Evolutionary conservation across 2,113 vertebrate species (phyloP), one percentile per base, ranked within the genome.

Genomic region (Rhinopomastus cyanomelas): DNA sequence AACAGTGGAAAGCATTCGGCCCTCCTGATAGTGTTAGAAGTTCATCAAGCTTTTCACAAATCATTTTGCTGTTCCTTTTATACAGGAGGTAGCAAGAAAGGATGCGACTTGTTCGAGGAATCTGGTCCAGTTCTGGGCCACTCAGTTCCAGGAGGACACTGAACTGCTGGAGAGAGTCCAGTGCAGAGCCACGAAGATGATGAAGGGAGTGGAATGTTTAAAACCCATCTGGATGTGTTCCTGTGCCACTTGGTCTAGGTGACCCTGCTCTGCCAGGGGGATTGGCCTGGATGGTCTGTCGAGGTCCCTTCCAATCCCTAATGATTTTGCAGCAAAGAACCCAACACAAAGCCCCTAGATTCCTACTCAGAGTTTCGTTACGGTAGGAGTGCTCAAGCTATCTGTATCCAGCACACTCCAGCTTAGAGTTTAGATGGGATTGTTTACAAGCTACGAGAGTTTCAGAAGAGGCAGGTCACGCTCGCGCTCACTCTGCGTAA

Each of bases 401-500:
- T 16, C 42, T n/a, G 7, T 15, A 68, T 26, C 26, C 27, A 64
- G 87, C 18, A 3, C 67, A 81, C 6, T 89, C 65, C 68, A 65
- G 12, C 51, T 79, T 48, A 65, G 16, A 67, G 18, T 29, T 61
- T 79, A 81, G 66, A 75, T 9, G 34, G 14, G 14, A 59, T n/a
- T 81, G 23, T 75, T 89, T 85, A 74, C 56, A 92, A 94, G 72
- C 49, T 56, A 60, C 51, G 19, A 57, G 55, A 61, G 67, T 72
- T 81, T 86, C 46, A 92, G 36, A 73, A 64, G 69, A 86, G 11
- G 34, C 11, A 80, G 69, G 39, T 66, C 23, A 87, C 85, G 89
- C 72, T 81, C 42, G 17, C 60, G 82, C 56, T 93, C 65, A 52
- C 21, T 37, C 8, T 81, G 22, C 3, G 18, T 67, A 89, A 75